Base-by-base conservation (phyloP, 1,140 invertebrate genomes). In the Lerema accius region DNA sequence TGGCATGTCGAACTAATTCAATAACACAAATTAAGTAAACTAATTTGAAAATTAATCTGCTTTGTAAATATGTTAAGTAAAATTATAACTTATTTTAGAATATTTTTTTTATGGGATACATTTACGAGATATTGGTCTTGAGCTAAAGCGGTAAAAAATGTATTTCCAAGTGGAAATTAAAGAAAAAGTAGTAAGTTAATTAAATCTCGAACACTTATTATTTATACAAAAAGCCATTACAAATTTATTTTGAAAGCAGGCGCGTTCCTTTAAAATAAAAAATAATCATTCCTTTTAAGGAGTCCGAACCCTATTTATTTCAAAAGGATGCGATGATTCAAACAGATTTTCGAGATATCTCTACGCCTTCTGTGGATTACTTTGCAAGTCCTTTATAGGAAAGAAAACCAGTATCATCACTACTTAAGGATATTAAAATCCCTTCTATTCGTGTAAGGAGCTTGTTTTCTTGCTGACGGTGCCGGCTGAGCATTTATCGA, bases 351-450 rank as follows among this genome's bases (percentile, higher is more conserved):
- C 75, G 73, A 79, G 85, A 86, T 86, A 84, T 83, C 86, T 80
- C 73, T 73, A 50, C 80, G 80, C 78, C 77, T 78, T 84, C 83
- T 79, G 76, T 79, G 84, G 84, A 90, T 90, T 89, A 90, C 86
- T 89, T 88, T 85, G 85, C 86, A 88, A 86, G 83, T 87, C 86
- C 81, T 88, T 87, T 90, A 85, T 87, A 86, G 76, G 71, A 79
- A 65, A 74, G 81, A 73, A 82, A 79, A 81, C 75, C 80, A 78
- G 84, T 90, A 90, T 89, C 84, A 90, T 88, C 87, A 89, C 87
- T 90, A 89, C 87, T 90, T 90, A 90, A 85, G 84, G 84, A 89
- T 90, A 90, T 90, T 90, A 90, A 89, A 90, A 87, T 86, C 86
- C 84, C 80, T 86, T 80, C 78, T 86, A 85, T 86, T 82, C 82